Evolutionary conservation across 2,888 invertebrate genomes (phyloP).

Genomic region (Myathropa florea): DNA sequence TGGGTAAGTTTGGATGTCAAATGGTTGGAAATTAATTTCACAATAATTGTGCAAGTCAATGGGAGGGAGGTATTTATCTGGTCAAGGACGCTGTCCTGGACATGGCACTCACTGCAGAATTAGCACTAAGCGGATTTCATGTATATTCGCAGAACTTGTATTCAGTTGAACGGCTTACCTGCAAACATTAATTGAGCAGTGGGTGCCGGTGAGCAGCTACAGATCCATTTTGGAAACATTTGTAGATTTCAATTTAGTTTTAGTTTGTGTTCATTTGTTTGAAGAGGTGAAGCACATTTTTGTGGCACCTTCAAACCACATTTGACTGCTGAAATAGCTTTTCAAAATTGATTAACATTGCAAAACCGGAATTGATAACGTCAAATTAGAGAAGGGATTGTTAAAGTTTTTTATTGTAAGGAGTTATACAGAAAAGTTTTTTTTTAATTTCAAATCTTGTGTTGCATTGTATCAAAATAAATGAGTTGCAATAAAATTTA

Average conservation of each 20-base stretch:
- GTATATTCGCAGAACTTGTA: background rate
- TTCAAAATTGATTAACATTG: too few species aligned
- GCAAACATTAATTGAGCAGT: background rate
- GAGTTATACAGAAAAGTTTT: too few species aligned
- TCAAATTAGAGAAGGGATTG: too few species aligned
- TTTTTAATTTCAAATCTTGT: too few species aligned
- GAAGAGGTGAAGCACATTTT: too few species aligned
- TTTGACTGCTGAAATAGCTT: too few species aligned
- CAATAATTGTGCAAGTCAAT: background rate
- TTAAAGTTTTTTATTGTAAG: too few species aligned
- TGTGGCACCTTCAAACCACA: too few species aligned
- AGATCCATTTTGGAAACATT: background rate
- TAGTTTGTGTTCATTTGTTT: too few species aligned
- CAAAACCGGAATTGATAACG: too few species aligned
- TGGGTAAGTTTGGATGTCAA: background rate
- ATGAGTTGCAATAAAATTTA: too few species aligned
- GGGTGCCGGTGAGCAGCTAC: background rate
- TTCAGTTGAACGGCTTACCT: background rate
- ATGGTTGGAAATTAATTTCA: conserved; percentile 13
- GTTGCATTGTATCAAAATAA: too few species aligned
- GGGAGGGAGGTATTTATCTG: background rate
- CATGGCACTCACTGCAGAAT: background rate
- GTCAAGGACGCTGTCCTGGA: background rate
- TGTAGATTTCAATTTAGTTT: background rate
- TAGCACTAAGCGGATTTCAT: background rate